Percentiles rank a stretch among this genome's conserved stretches.
Evolutionary conservation across 2,888 invertebrate species (phyloP).

Genomic region (Noctuana brunneofusca): DNA sequence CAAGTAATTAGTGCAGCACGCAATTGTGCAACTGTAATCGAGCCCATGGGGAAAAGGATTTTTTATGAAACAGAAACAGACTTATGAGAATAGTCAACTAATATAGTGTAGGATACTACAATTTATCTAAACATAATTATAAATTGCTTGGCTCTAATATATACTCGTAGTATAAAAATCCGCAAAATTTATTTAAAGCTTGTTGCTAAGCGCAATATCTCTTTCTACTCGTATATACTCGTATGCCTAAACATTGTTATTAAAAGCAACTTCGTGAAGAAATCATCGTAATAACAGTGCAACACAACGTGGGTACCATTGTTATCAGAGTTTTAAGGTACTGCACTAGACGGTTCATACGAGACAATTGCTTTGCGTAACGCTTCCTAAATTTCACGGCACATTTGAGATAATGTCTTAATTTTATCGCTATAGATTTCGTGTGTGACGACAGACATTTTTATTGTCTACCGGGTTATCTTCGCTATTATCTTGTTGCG

Average conservation of each 20-base stretch:
- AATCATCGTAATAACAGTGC: neutral
- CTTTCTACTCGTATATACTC: neutral
- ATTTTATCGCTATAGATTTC: neutral
- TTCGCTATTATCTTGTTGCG: neutral
- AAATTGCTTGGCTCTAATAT: too few species aligned
- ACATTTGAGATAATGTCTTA: slow-evolving; percentile 5
- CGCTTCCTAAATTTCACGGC: neutral
- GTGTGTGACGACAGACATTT: neutral
- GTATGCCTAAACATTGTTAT: neutral
- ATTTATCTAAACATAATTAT: too few species aligned
- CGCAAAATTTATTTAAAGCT: neutral
- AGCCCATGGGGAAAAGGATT: slow-evolving; percentile 2
- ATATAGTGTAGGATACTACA: too few species aligned
- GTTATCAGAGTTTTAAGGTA: neutral
- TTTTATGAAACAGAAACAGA: too few species aligned
- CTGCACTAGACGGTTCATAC: neutral
- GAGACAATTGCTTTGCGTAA: slow-evolving; percentile 8
- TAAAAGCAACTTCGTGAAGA: neutral
- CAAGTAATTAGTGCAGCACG: slow-evolving; percentile 18
- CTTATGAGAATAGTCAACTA: too few species aligned
- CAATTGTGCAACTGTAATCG: slow-evolving; percentile 10
- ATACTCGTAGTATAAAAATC: too few species aligned
- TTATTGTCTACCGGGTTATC: neutral
- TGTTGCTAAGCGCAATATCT: neutral
- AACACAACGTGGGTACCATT: slow-evolving; percentile 7